Evolutionary conservation across 2,888 invertebrate species (phyloP), one percentile per base, ranked within the genome.

Genomic region (Sinodicranocentrus sp.): DNA sequence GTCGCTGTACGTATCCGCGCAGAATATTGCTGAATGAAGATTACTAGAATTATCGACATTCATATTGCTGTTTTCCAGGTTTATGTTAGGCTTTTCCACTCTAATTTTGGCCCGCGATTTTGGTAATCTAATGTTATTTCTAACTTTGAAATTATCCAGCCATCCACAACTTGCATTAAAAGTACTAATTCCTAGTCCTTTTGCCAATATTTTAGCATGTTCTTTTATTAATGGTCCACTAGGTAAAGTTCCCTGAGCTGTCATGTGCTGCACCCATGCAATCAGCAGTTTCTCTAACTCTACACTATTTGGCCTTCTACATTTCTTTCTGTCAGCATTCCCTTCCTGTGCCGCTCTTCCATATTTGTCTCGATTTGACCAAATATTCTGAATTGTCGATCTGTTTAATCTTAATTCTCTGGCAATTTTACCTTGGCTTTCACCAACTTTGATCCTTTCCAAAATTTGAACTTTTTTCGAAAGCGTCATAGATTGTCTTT

Each of bases 151-250:
- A 33, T 48, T 61, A 28, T 33, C 48, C 26, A 75, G 52, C 75
- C 75, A 75, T 15, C 75, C 75, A 26, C 33, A 33, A 44, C 75
- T 75, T 21, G 28, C 75, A 25, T 48, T 25, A 21, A 75, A 75
- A 26, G 48, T 26, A 3, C 17, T 43, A 13, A 61, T 39, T n/a
- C 65, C 65, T 61, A 75, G 43, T 26, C 52, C 21, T 25, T 13
- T 48, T 5, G 75, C 75, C 1, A 65, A 17, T 6, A 65, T 25
- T 75, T 15, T 75, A 5, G 75, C 75, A 26, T 65, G 75, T 25
- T 75, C 65, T 39, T 52, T 23, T 8, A 75, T 75, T 19, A 65
- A 52, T n/a, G 63, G 61, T 52, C 75, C 75, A 26, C 63, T 75
- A 17, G 65, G 21, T 19, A 48, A 33, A 23, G 48, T 52, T 17